Percentiles rank a stretch among this genome's conserved stretches.
phyloP scores from a whole-genome alignment of 1,140 invertebrate genomes.

The Pseudomyrmex dendroicus region DNA sequence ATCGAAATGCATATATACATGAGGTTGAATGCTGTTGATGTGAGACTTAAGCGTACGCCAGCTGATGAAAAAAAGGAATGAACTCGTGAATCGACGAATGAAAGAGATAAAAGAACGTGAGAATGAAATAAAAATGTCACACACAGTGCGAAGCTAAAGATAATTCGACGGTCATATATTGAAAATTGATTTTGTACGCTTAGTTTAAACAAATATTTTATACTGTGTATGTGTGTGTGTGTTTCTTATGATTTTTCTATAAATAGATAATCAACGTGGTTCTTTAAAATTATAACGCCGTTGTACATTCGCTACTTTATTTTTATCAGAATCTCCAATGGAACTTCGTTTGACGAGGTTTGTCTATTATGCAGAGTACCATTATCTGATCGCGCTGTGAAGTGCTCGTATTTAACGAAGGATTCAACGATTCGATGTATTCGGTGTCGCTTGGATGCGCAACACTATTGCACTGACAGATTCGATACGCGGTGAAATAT shows the following conservation, averaged over 20 bases:
- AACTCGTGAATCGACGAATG: constrained; percentile 13
- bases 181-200: neutral
- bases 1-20: constrained; percentile 79
- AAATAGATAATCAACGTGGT: too few relatives aligned
- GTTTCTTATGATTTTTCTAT: too few relatives aligned
- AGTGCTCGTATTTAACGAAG: constrained; percentile 32
- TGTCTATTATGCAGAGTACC: neutral
- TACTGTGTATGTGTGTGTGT: too few relatives aligned
- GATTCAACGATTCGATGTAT: constrained; percentile 11
- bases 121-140: constrained; percentile 15
- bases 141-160: neutral
- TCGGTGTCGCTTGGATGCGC: constrained; percentile 13
- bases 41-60: constrained; percentile 53
- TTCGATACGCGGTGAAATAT: constrained; percentile 54
- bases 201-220: too few relatives aligned
- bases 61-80: constrained; percentile 61
- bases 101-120: neutral
- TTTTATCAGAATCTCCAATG: neutral
- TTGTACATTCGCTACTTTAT: neutral
- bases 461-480: constrained; percentile 43
- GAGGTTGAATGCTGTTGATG: constrained; percentile 74
- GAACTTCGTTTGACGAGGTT: constrained; percentile 20
- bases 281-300: neutral
- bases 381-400: neutral
- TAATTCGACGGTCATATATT: constrained; percentile 23